These are phyloP conservation scores for Sapayoa aenigma DNA, from an alignment of 2,113 vertebrate genomes.

Conservation along the genomic window DNA sequence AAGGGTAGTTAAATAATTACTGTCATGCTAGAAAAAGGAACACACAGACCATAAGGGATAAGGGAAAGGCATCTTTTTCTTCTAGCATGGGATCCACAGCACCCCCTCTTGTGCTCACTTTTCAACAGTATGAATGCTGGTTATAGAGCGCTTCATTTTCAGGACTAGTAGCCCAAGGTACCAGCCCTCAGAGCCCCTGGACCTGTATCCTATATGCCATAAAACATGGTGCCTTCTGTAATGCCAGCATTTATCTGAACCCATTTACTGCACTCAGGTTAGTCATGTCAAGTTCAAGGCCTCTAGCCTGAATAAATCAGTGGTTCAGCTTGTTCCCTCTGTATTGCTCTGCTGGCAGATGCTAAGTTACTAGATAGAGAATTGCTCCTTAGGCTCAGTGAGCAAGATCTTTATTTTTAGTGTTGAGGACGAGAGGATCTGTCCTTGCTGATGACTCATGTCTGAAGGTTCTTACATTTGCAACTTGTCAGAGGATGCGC, in stretches of 20 bases:
- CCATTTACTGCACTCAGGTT: not conserved
- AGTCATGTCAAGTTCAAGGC: conserved; percentile 10
- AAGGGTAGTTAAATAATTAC: conserved; percentile 50
- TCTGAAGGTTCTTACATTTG: not conserved
- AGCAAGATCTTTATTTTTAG: not conserved
- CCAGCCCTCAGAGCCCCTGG: not conserved
- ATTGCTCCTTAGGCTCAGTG: not conserved
- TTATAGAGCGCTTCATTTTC: not conserved
- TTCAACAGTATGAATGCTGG: not conserved
- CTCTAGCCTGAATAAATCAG: conserved; percentile 1
- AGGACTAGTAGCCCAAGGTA: not conserved
- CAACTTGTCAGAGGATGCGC: not conserved
- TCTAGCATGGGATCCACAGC: not conserved
- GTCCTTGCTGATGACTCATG: not conserved
- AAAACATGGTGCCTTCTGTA: not conserved
- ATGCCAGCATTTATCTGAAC: not conserved
- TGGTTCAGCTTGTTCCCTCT: not conserved
- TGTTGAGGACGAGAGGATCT: not conserved
- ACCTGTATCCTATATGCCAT: not conserved
- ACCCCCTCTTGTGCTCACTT: not conserved
- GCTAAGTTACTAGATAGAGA: not conserved
- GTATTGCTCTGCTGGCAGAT: not conserved
- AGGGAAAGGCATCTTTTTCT: not conserved
- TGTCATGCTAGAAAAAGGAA: not conserved
- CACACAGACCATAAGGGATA: not conserved